Evolutionary conservation across 2,888 invertebrate species (phyloP).

Genomic region (Globia sparganii): DNA sequence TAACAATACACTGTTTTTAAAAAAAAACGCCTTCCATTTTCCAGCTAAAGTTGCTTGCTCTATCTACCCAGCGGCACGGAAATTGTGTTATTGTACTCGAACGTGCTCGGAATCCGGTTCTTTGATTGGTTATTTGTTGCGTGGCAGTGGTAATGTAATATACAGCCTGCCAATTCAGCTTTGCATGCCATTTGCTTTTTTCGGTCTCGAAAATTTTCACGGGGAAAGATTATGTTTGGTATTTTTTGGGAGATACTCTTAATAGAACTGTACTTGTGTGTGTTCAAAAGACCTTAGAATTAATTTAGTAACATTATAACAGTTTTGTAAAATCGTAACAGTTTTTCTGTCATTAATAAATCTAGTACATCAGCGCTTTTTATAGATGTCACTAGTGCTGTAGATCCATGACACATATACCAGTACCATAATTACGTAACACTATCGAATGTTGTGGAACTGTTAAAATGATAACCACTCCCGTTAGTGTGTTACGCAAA

Average conservation of each 20-base stretch:
- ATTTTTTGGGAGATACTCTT: neutral
- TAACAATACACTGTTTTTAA: neutral
- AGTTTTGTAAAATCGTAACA: neutral
- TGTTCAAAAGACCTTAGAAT: neutral
- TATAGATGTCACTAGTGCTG: neutral
- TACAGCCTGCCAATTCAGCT: constrained; percentile 44
- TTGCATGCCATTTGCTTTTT: constrained; percentile 49
- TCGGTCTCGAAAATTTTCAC: neutral
- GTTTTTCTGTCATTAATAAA: neutral
- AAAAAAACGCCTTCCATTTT: constrained; percentile 26
- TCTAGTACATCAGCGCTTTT: neutral
- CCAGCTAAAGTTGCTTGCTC: constrained; percentile 22
- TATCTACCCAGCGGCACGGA: constrained; percentile 37
- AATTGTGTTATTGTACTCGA: constrained; percentile 65
- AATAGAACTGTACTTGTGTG: neutral
- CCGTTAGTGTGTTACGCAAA: too few species aligned
- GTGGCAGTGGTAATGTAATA: constrained; percentile 49
- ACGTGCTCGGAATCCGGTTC: constrained; percentile 62
- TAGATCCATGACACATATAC: too few species aligned
- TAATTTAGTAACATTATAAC: neutral
- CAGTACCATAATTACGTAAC: too few species aligned
- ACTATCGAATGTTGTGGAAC: too few species aligned
- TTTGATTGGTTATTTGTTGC: constrained; percentile 65
- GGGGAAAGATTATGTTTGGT: neutral
- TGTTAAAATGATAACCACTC: too few species aligned